Evolutionary conservation across 2,888 invertebrate genomes (phyloP).

Genomic region (Agriopis leucophaearia): DNA sequence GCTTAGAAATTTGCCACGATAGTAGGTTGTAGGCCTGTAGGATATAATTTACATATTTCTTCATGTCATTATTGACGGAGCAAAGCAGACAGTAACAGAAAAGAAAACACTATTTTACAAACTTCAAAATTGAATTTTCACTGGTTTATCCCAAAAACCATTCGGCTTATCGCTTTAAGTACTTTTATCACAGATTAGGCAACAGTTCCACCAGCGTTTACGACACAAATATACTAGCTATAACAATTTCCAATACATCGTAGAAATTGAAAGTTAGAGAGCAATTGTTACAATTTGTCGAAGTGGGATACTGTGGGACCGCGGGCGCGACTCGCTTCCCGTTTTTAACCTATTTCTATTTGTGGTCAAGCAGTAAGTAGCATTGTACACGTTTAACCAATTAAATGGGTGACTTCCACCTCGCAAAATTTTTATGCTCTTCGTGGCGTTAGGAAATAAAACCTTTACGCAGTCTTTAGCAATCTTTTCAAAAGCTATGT

Average conservation of each 20-base stretch:
- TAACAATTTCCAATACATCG: conserved; percentile 51
- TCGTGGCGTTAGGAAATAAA: conserved; percentile 7
- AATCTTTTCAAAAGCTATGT: not conserved
- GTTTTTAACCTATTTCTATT: conserved; percentile 58
- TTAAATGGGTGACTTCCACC: conserved; percentile 27
- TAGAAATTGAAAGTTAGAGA: conserved; percentile 54
- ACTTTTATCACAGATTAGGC: not conserved
- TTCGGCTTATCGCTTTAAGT: not conserved
- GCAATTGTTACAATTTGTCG: conserved; percentile 63
- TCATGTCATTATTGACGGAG: no score
- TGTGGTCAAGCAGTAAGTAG: conserved; percentile 58
- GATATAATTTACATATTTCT: not conserved
- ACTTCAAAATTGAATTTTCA: not conserved
- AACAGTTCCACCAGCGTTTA: not conserved
- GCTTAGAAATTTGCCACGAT: conserved; percentile 34
- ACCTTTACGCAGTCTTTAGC: not conserved
- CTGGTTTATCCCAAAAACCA: not conserved
- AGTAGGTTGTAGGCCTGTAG: not conserved
- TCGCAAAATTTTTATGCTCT: conserved; percentile 3
- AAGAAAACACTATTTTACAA: not conserved
- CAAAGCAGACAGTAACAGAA: no score
- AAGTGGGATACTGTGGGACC: conserved; percentile 70
- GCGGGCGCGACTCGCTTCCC: conserved; percentile 71
- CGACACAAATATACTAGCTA: not conserved
- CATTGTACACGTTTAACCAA: conserved; percentile 30